Percentiles rank a stretch among this genome's conserved stretches.
phyloP scores from a whole-genome alignment of 2,888 invertebrate species.

The Hoplodrina ambigua region DNA sequence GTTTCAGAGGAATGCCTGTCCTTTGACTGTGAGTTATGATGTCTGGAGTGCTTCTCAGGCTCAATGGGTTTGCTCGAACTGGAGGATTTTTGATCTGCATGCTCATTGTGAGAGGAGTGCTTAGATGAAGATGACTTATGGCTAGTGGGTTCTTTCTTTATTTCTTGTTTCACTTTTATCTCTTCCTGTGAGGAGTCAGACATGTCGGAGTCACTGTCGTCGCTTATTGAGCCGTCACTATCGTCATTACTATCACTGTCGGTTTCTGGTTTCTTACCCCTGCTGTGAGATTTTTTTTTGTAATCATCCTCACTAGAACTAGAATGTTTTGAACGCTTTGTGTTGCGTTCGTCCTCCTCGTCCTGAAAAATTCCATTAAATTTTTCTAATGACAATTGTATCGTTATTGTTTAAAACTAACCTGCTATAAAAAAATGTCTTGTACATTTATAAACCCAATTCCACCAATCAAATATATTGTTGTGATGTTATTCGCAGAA shows the following conservation, averaged over 20 bases:
- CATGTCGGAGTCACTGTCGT: conserved; percentile 71
- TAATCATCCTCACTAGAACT: conserved; percentile 76
- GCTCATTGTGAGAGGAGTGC: conserved; percentile 68
- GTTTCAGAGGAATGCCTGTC: conserved; percentile 72
- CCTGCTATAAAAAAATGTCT: neutral
- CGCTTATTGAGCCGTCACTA: conserved; percentile 62
- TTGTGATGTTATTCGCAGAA: neutral
- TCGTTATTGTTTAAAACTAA: neutral
- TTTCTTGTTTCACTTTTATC: conserved; percentile 72
- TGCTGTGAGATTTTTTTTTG: conserved; percentile 68
- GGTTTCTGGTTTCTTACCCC: conserved; percentile 71
- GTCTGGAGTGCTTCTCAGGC: conserved; percentile 69
- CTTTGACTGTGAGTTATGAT: conserved; percentile 71
- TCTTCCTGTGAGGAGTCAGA: conserved; percentile 81
- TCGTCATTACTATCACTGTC: conserved; percentile 69
- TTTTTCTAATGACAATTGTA: neutral
- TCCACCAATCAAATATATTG: neutral
- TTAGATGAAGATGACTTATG: conserved; percentile 72
- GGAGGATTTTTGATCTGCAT: conserved; percentile 71
- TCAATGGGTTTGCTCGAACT: conserved; percentile 69
- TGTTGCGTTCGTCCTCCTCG: conserved; percentile 80
- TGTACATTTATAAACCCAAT: neutral
- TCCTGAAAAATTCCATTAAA: conserved; percentile 72
- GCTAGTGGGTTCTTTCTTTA: conserved; percentile 75
- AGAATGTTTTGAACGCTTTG: conserved; percentile 77